A percentile compares a stretch with the other conserved stretches of the same genome.
phyloP scores from a whole-genome alignment of 2,113 vertebrate species.

The Tupaia chinensis region DNA sequence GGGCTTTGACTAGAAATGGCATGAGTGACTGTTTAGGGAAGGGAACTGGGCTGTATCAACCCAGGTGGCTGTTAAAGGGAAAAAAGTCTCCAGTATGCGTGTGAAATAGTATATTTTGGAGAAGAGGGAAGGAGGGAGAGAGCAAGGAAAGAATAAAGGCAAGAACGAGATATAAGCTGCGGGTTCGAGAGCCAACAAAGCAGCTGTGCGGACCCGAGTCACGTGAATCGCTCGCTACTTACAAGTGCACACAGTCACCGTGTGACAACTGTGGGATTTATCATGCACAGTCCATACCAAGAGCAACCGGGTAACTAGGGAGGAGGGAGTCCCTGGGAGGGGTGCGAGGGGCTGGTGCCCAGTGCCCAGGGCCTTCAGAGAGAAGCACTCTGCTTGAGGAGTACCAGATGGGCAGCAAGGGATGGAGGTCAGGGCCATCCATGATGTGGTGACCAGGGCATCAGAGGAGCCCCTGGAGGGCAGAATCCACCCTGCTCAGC shows the following conservation, averaged over 20 bases:
- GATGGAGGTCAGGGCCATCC: not conserved
- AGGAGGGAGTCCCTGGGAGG: not conserved
- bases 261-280: not conserved
- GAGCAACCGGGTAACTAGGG: not conserved
- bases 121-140: not conserved
- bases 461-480: not conserved
- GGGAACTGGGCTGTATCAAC: too few species aligned
- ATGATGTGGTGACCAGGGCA: not conserved
- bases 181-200: not conserved
- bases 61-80: not conserved
- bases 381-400: not conserved
- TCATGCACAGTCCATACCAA: not conserved
- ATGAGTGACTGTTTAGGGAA: accelerated
- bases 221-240: not conserved
- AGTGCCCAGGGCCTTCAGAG: not conserved
- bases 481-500: not conserved
- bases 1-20: not conserved
- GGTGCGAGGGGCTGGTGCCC: not conserved
- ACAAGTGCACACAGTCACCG: not conserved
- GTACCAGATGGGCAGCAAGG: not conserved
- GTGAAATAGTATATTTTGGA: not conserved
- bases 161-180: not conserved
- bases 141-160: not conserved
- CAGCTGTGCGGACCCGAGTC: not conserved
- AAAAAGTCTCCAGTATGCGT: not conserved